A percentile compares a stretch with the other conserved stretches of the same genome.
phyloP scores from a whole-genome alignment of 2,888 invertebrate species.

The Zhengitettix transpicula region DNA sequence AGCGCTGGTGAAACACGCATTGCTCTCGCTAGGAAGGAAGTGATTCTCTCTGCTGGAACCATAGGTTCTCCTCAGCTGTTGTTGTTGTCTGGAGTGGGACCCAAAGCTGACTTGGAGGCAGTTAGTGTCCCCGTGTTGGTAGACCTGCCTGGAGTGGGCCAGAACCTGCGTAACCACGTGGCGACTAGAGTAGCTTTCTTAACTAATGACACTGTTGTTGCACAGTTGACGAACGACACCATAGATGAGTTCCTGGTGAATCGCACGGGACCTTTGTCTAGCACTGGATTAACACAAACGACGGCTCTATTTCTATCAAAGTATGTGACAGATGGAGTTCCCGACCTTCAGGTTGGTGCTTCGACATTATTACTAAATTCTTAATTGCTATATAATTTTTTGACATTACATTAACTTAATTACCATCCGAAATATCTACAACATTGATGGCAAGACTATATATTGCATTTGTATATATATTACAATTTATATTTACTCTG shows the following conservation, averaged over 20 bases:
- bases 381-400: too few species aligned
- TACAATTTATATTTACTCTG: too few species aligned
- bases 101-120: constrained; percentile 31
- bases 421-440: too few species aligned
- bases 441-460: too few species aligned
- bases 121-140: constrained; percentile 39
- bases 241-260: constrained; percentile 42
- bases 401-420: too few species aligned
- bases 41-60: constrained; percentile 72
- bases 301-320: constrained; percentile 24
- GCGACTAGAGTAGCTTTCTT: constrained; percentile 38
- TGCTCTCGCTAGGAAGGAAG: constrained; percentile 53
- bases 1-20: constrained; percentile 21
- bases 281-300: constrained; percentile 48
- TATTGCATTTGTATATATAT: too few species aligned
- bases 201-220: constrained; percentile 24
- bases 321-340: too few species aligned
- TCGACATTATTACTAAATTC: too few species aligned
- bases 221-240: constrained; percentile 15
- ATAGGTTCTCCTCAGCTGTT: constrained; percentile 80
- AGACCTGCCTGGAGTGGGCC: constrained; percentile 42
- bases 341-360: too few species aligned
- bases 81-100: constrained; percentile 61
- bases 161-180: constrained; percentile 46
- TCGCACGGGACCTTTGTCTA: constrained; percentile 41